phyloP scores from a whole-genome alignment of 2,113 vertebrate genomes.

The Platycercus adscitus region DNA sequence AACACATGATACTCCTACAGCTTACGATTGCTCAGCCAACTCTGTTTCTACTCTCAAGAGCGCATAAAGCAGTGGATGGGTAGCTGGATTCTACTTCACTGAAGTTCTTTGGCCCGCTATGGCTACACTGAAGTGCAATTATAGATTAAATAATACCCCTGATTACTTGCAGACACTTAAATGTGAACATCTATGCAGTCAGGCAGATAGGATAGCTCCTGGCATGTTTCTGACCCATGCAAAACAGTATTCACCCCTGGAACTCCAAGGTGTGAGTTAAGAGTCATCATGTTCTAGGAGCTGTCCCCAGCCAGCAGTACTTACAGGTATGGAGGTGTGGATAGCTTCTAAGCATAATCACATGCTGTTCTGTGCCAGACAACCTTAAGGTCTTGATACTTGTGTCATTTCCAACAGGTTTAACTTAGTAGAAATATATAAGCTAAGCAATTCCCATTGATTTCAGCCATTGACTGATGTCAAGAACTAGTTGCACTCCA shows the following conservation, averaged over 20 bases:
- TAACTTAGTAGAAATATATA: neutral
- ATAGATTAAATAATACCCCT: neutral
- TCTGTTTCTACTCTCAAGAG: neutral
- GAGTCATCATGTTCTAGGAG: neutral
- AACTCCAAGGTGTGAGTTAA: neutral
- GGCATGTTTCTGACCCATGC: neutral
- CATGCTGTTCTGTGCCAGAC: neutral
- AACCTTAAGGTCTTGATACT: neutral
- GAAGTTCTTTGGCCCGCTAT: neutral
- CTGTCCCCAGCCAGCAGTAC: neutral
- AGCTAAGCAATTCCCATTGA: neutral
- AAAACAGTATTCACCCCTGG: neutral
- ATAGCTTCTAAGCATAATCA: neutral
- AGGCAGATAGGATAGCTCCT: neutral
- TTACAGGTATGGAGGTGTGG: neutral
- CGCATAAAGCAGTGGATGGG: neutral
- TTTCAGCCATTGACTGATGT: neutral
- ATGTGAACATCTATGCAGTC: neutral
- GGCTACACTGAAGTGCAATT: neutral
- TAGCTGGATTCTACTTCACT: neutral
- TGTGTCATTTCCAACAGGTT: neutral
- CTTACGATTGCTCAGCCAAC: neutral
- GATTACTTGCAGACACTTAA: neutral
- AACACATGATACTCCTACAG: neutral
- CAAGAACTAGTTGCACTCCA: neutral